Conservation (phyloP, 2,113 vertebrate genomes). For the Oreotrochilus melanogaster region DNA sequence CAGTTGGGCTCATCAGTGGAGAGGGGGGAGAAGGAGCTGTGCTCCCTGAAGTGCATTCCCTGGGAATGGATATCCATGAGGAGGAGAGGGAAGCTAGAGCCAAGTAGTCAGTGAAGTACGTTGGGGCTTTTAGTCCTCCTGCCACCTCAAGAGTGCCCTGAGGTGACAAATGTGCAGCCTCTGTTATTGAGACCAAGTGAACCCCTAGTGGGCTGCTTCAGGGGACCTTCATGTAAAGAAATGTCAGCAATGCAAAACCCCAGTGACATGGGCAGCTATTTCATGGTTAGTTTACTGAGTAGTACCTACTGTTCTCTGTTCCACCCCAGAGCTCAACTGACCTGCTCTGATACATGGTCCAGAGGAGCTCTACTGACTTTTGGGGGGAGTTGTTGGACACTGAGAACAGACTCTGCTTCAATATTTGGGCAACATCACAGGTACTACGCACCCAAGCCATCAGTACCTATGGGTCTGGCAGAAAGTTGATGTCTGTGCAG, state of each 20-base stretch:
- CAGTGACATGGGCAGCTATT: neutral
- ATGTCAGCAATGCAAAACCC: neutral
- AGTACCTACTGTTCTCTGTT: neutral
- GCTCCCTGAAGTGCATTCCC: neutral
- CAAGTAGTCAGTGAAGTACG: neutral
- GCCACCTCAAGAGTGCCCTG: neutral
- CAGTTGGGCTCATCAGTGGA: rapidly evolving
- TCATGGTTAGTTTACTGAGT: neutral
- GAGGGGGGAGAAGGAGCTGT: neutral
- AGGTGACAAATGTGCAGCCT: neutral
- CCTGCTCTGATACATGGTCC: neutral
- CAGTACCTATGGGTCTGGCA: rapidly evolving
- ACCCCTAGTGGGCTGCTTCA: neutral
- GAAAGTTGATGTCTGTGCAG: rapidly evolving
- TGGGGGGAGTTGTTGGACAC: rapidly evolving
- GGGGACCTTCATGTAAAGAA: neutral
- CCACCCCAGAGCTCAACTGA: neutral
- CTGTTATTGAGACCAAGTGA: neutral
- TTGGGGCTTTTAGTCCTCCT: neutral
- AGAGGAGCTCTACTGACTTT: neutral
- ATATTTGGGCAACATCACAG: neutral
- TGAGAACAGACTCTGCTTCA: rapidly evolving
- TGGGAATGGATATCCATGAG: neutral
- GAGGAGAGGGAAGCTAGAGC: neutral
- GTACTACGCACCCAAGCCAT: neutral